These are phyloP conservation scores for Cephalopachus bancanus DNA, from an alignment of 2,797 vertebrate genomes.

Conservation along the genomic window DNA sequence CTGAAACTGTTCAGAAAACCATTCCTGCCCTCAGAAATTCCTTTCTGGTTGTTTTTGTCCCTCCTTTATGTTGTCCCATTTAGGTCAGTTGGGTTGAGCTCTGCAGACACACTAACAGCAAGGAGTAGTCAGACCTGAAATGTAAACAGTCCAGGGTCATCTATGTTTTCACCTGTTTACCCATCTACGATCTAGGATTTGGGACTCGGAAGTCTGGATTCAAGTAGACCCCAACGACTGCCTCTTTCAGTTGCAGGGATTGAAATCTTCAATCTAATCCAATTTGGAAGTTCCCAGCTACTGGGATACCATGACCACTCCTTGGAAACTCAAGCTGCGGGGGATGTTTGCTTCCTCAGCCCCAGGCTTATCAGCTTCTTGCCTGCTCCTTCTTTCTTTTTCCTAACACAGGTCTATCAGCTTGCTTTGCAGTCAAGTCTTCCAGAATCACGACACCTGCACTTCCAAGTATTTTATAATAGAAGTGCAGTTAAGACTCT, in stretches of 20 bases:
- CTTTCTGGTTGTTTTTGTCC: background rate
- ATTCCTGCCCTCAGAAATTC: background rate
- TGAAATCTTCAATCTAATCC: background rate
- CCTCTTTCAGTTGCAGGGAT: background rate
- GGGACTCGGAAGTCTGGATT: background rate
- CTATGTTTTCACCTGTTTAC: background rate
- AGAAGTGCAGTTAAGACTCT: background rate
- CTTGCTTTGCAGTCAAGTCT: background rate
- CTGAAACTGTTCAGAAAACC: background rate
- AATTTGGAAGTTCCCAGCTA: background rate
- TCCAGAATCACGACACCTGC: background rate
- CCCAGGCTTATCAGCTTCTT: background rate
- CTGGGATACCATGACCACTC: background rate
- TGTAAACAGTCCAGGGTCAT: background rate
- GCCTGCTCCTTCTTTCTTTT: background rate
- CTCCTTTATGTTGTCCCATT: background rate
- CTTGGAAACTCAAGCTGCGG: background rate
- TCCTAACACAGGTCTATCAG: background rate
- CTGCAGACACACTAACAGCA: background rate
- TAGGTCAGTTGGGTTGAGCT: background rate
- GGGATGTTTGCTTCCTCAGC: background rate
- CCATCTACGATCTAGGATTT: background rate
- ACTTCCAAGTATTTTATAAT: background rate
- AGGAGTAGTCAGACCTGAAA: background rate
- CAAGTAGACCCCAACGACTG: background rate